Evolutionary conservation across 2,797 vertebrate species (phyloP).

Genomic region (Cygnus olor): DNA sequence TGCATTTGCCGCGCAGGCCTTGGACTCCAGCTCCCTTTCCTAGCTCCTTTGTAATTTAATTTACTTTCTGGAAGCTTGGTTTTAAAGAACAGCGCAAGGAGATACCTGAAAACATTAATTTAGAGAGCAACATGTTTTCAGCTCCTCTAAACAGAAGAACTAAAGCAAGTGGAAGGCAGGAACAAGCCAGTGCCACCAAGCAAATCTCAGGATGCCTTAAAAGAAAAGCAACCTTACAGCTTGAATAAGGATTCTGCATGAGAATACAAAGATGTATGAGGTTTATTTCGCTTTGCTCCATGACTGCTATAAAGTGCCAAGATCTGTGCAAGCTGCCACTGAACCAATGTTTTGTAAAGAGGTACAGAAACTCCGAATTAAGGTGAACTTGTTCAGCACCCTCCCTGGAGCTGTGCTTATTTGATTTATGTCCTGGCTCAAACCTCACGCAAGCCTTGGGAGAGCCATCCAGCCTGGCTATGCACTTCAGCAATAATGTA

Average conservation of each 20-base stretch:
- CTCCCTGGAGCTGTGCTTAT: not conserved
- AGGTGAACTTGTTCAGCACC: not conserved
- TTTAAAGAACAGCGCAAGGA: not conserved
- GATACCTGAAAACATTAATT: not conserved
- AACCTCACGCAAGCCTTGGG: accelerated
- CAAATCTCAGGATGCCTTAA: not conserved
- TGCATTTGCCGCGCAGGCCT: not conserved
- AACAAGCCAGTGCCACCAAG: not conserved
- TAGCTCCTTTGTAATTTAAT: not conserved
- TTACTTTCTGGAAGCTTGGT: not conserved
- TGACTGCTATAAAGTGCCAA: not conserved
- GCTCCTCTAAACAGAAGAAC: not conserved
- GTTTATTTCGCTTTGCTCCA: not conserved
- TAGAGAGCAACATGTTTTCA: not conserved
- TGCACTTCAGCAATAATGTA: accelerated
- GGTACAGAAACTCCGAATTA: not conserved
- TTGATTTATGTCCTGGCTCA: accelerated
- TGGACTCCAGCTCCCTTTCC: not conserved
- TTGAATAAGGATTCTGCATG: not conserved
- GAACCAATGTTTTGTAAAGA: not conserved
- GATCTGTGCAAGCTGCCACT: not conserved
- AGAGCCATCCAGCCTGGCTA: not conserved
- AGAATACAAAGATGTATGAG: not conserved
- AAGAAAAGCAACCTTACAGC: not conserved
- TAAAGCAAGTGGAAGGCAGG: not conserved